Evolutionary conservation across 92 coral and sea anemone species (phyloP), one percentile per base, ranked within the genome.

Genomic region (Bergia puertoricense): DNA sequence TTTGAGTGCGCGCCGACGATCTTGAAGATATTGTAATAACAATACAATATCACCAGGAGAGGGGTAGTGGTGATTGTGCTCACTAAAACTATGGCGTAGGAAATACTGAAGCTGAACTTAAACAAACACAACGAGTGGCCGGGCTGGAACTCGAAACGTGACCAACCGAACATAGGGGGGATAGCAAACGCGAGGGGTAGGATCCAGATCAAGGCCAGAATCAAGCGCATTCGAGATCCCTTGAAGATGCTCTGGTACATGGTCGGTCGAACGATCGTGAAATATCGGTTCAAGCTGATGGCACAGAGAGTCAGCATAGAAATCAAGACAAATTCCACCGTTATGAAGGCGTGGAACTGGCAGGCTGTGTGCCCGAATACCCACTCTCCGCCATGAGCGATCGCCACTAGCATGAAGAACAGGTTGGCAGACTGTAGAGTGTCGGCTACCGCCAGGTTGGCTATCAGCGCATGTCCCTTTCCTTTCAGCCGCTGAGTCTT

Each of bases 111-210:
- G 46, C 96, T 92, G 77, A 94, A 94, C 81, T 74, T 85, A 39
- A 90, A 92, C 18, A 92, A 68, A 59, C 96, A 92, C 56, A 93
- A 79, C 8, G 94, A 93, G 40, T 92, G 92, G 2, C 94, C 91
- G 9, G 89, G 42, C 80, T 94, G 93, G 83, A 92, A 92, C 68
- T 88, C 91, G 71, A 77, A 94, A 37, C 88, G 56, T 41, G 95
- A 93, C 95, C 94, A 92, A 0, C 97, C 95, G 14, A 92, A 40
- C 45, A 93, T 18, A 4, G 95, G 95, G 16, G 94, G 91, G 4
- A 94, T 82, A 0, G 97, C 97, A 30, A 94, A 85, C 10, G 88
- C 86, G 20, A 94, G 86, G 4, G 97, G 93, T 11, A 91, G 74
- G 50, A 86, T 86, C 97, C 97, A 94, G 48, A 90, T 79, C 16